phyloP scores from a whole-genome alignment of 2,888 invertebrate species.

The Macaria notata region DNA sequence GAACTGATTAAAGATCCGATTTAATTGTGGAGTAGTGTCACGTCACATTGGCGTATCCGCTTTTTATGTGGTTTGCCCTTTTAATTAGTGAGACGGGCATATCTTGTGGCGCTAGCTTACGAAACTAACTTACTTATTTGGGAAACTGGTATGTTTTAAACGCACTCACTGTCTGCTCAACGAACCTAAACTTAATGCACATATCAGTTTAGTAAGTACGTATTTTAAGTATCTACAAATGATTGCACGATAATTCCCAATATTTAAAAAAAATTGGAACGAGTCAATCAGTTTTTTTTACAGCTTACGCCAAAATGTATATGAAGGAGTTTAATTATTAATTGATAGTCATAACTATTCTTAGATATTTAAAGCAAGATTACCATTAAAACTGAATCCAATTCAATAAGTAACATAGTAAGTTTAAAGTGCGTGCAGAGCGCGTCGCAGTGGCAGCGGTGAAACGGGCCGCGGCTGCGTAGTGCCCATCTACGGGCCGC shows the following conservation, averaged over 20 bases:
- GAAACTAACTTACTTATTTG: constrained; percentile 13
- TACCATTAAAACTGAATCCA: too few relatives aligned
- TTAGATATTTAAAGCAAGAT: too few relatives aligned
- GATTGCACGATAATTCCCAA: too few relatives aligned
- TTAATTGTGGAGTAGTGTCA: constrained; percentile 4
- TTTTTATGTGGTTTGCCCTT: neutral
- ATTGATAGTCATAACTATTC: too few relatives aligned
- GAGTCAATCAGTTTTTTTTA: too few relatives aligned
- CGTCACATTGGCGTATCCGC: constrained; percentile 4
- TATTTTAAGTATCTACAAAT: too few relatives aligned
- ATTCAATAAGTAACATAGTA: too few relatives aligned
- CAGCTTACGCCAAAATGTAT: too few relatives aligned
- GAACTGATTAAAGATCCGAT: constrained; percentile 53
- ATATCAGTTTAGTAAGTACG: too few relatives aligned
- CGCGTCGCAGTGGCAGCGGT: constrained; percentile 38
- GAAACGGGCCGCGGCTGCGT: constrained; percentile 62
- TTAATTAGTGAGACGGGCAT: constrained; percentile 18
- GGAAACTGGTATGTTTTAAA: constrained; percentile 6
- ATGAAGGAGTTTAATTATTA: too few relatives aligned
- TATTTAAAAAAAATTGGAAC: too few relatives aligned
- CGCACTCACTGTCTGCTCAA: neutral
- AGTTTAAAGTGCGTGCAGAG: constrained; percentile 17
- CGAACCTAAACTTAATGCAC: too few relatives aligned
- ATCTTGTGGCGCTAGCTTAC: constrained; percentile 15
- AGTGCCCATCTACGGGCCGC: constrained; percentile 71